Percentiles rank a stretch among this genome's conserved stretches.
These are phyloP conservation scores for Pseudonaja textilis DNA, from an alignment of 2,113 vertebrate species.

Conservation along the genomic window DNA sequence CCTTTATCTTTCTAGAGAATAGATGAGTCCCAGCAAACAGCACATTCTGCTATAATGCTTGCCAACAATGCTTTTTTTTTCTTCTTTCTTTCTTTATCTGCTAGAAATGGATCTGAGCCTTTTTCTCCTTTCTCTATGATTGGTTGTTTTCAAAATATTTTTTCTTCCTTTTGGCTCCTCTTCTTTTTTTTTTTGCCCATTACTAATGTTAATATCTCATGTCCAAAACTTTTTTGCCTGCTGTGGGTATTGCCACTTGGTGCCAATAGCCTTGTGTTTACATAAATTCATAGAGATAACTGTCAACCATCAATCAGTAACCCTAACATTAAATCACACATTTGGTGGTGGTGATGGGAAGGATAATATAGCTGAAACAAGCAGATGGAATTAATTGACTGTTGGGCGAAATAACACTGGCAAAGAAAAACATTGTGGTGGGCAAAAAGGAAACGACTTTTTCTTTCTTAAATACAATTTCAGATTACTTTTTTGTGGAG, in stretches of 20 bases:
- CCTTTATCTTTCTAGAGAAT: background rate
- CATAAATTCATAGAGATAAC: background rate
- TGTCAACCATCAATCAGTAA: background rate
- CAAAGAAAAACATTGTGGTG: background rate
- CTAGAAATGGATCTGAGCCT: background rate
- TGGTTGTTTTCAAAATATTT: background rate
- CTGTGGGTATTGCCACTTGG: background rate
- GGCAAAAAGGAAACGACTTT: background rate
- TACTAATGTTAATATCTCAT: background rate
- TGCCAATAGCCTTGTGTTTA: background rate
- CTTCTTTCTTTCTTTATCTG: background rate
- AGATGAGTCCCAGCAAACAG: background rate
- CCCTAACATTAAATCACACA: background rate
- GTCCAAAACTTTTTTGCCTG: background rate
- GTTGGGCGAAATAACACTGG: background rate
- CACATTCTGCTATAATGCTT: background rate
- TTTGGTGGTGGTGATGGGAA: background rate
- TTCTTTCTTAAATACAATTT: background rate
- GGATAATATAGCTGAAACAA: background rate
- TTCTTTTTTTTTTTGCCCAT: background rate
- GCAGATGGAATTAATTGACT: background rate
- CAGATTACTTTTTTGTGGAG: background rate
- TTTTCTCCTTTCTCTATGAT: background rate
- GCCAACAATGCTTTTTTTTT: background rate
- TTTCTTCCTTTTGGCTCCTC: background rate